Base-by-base conservation (phyloP, 2,888 invertebrate genomes). In the Allygus modestus region DNA sequence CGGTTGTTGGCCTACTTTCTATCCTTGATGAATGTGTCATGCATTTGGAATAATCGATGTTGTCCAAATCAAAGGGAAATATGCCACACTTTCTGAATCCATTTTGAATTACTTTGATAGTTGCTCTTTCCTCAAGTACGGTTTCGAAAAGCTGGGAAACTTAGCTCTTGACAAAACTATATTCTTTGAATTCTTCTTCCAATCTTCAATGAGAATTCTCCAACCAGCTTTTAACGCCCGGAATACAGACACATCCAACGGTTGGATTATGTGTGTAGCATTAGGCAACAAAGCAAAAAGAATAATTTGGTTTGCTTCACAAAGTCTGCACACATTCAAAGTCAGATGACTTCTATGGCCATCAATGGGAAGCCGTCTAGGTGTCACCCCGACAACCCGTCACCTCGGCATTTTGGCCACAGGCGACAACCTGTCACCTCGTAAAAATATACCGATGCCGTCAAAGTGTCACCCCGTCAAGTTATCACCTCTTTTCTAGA, bases 261-360 rank as follows among this genome's bases (percentile, higher is more conserved):
- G 51, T 12, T 79, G 79, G 0, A 79, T 79, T 46, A 79, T 79
- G 28, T 79, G 79, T 26, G 79, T 79, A 5, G 51, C 51, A 46
- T 79, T 79, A 46, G 79, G 79, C 15, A 23, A 26, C 26, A 79
- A 2, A 5, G 43, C 46, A 79, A 26, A 46, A 0, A 79, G 17
- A 51, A 79, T 51, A 20, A 75, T 75, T 7, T 46, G 12, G 75
- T 75, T 75, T 12, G 37, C 75, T 75, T 37, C n/a, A n/a, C 79
- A 79, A 0, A 79, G 17, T 15, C 51, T 51, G 51, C 79, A 51
- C 4, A 75, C 75, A 41, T 75, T 43, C 23, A 43, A 20, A 15
- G 75, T 75, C 41, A 75, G 23, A 41, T 75, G 75, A n/a, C 43
- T 41, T 43, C 15, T 75, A 15, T 41, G 75, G 1, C 75, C 41